Evolutionary conservation across 1,140 invertebrate genomes (phyloP).

Genomic region (Medauroidea extradentata): DNA sequence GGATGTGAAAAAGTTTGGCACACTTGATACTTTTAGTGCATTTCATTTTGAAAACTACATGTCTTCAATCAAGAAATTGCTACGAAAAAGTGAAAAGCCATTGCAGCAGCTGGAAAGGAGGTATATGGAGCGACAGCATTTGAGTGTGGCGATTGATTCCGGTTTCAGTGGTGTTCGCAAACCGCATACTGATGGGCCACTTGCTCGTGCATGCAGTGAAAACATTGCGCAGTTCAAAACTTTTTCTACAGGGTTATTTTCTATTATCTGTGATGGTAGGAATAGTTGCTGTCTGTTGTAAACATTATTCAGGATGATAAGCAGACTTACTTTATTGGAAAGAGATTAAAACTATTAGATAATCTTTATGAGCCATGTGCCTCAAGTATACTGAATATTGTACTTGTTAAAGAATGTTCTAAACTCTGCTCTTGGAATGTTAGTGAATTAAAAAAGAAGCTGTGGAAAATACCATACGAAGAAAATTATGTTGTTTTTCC

Average conservation of each 20-base stretch:
- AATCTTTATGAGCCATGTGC: conserved; percentile 2
- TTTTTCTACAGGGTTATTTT: neutral
- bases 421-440: conserved; percentile 2
- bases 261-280: conserved; percentile 1
- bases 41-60: conserved; percentile 41
- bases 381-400: neutral
- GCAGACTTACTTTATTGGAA: neutral
- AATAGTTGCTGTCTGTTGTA: neutral
- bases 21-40: conserved; percentile 33
- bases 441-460: neutral
- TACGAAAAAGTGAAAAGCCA: conserved; percentile 17
- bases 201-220: neutral
- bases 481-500: neutral
- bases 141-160: neutral
- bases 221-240: neutral
- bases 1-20: conserved; percentile 35
- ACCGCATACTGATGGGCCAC: neutral
- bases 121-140: neutral
- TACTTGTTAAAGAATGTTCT: neutral
- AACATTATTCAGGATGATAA: conserved; percentile 1
- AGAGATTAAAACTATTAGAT: neutral
- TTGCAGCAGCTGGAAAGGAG: conserved; percentile 18
- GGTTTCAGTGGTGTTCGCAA: neutral
- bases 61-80: conserved; percentile 10
- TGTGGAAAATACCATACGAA: neutral